Base-by-base conservation (phyloP, 2,113 vertebrate species). In the Rhinoptilus africanus region DNA sequence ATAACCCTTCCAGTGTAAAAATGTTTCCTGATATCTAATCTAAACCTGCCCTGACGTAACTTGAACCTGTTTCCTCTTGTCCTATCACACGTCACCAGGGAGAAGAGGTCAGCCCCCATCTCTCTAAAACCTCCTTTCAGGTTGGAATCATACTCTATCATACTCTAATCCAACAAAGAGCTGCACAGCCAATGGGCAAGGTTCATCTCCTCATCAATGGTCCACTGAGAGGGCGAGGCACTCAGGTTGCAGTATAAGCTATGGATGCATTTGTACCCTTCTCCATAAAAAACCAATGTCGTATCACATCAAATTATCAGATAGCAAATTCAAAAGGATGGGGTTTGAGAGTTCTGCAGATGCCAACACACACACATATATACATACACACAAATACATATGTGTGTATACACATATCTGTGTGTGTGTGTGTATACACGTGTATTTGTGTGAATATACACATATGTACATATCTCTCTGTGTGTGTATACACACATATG, bases 401-500 rank as follows among this genome's bases (percentile, higher is more conserved):
- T 47, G 19, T 47, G 45, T 45, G 18, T 45, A 45, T 43, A 43
- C 17, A 43, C 43, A 43, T 43, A 43, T 43, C 16, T 43, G 15
- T 43, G 47, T 48, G 21, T 21, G 2, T 18, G 3, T 11, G 14
- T 13, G 5, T 9, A 3, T 15, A 2, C 4, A 13, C 2, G 18
- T 45, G 8, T 18, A 45, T 19, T 9, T 47, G 17, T 47, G 47
- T 48, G 21, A 22, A 19, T 47, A 47, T 45, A 19, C 18, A 45
- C 18, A 19, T 18, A 45, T 45, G 13, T 12, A 41, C 41, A 41
- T 10, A 13, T 41, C 41, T 20, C 7, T 9, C 1, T 21, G 2
- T 18, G 3, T 11, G 14, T 13, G 5, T 9, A 3, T 15, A 2
- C 4, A 13, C 2, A 22, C 1, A 34, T 4, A 39, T 15, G 71